Evolutionary conservation across 64 coral and sea anemone genomes (phyloP), one percentile per base, ranked within the genome.

Genomic region (Platygyra sinensis): DNA sequence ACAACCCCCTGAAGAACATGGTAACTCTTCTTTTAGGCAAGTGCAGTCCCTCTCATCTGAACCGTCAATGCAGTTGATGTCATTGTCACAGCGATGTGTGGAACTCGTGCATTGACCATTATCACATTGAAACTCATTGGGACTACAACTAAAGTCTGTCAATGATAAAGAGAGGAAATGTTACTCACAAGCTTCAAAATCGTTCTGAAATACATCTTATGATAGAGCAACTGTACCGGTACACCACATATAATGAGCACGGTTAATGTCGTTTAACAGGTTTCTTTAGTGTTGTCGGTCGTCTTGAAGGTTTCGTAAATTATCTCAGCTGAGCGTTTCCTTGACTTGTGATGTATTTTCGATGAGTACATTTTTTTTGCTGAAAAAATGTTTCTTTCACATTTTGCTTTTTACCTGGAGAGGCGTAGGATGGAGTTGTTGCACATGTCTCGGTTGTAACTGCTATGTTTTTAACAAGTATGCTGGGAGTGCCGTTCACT

Each of bases 1-100:
- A 67, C 93, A 94, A 28, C 15, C 46, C 5, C 89, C 89, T n/a
- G 62, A 80, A 16, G 85, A 38, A 74, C 93, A 94, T 24, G 75
- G 60, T 22, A 94, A 80, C 67, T 94, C 81, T 20, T 62, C 52
- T 19, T 76, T 75, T 24, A 94, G 42, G 60, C 93, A 94, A 72
- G 90, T 87, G 62, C 93, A 94, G 13, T 30, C 61, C 18, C 33
- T 73, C 52, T 94, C 93, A 25, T 94, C 93, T 31, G 93, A 94
- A 0, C 67, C 39, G 71, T 94, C 93, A 33, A 91, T 49, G 24
- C 93, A 94, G 75, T 91, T 86, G 27, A 36, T 29, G 31, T 94
- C 93, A 32, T 74, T 80, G 65, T 94, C 93, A 72, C 93, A 94
- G n/a, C 82, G 79, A 19, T 60, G 59, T 19, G 67, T 80, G 24